Base-by-base conservation (phyloP, 2,888 invertebrate species). In the Limnephilus auricula region DNA sequence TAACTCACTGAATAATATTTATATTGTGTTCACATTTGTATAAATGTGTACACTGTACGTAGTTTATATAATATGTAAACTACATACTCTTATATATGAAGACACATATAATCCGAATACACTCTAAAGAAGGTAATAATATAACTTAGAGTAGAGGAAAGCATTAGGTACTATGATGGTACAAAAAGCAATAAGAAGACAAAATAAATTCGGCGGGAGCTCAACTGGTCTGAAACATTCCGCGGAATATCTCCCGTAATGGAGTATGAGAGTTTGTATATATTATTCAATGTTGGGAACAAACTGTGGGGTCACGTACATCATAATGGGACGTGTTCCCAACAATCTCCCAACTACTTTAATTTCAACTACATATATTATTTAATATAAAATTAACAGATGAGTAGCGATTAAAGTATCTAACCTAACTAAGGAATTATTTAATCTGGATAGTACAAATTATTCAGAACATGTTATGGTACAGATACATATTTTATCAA, bases 161-260 rank as follows among this genome's bases (percentile, higher is more conserved):
- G 65, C n/a, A n/a, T 65, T 65, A 25, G 65, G 50, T 50, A 18
- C 65, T 65, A 9, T 65, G 32, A 15, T 15, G 25, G 82, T 82
- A 32, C 34, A 82, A 32, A 82, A 82, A 82, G 82, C 34, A 82
- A 82, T 82, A 32, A 82, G 82, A 25, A 82, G 25, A 37, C 82
- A 37, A 32, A 82, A 82, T 82, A 32, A 82, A 82, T 82, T 82
- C 34, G 82, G 82, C 34, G 82, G 82, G 82, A 82, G 32, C 82
- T 37, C 82, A 37, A 82, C 82, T 82, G 82, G 82, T 18, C 82
- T 82, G 34, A 18, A 82, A 25, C 82, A 82, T 82, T 82, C 34
- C 34, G 34, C 25, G 82, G 34, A 82, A 34, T 82, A 82, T 34
- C 25, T 82, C 82, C 82, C 34, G 32, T 82, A 65, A 65, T 65